Conservation (phyloP, 2,113 vertebrate species). For the Tretioscincus oriximinensis region DNA sequence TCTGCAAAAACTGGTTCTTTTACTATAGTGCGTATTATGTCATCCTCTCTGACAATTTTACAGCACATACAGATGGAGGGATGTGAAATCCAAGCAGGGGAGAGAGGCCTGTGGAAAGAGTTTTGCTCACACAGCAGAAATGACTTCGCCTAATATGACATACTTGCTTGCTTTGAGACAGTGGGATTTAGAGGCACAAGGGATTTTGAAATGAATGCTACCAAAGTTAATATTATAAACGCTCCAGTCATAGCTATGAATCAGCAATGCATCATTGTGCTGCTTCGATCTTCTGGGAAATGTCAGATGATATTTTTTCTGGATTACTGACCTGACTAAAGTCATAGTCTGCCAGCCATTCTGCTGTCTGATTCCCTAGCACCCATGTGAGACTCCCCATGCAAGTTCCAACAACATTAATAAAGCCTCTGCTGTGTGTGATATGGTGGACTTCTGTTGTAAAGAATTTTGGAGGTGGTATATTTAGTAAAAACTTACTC, state of each 20-base stretch:
- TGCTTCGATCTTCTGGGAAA: not conserved
- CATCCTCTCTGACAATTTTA: slow-evolving; percentile 7
- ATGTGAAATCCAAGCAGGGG: not conserved
- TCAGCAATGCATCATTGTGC: accelerated
- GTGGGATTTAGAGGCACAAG: not conserved
- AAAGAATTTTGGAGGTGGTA: no score
- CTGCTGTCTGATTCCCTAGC: not conserved
- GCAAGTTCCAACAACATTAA: not conserved
- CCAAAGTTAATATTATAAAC: not conserved
- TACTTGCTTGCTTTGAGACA: not conserved
- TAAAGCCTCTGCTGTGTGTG: not conserved
- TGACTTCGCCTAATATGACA: slow-evolving; percentile 1
- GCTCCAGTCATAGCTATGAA: not conserved
- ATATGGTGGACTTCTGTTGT: not conserved
- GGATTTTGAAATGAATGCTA: not conserved
- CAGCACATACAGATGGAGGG: not conserved
- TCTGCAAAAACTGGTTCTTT: not conserved
- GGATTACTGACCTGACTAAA: not conserved
- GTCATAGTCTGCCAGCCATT: not conserved
- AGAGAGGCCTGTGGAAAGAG: not conserved
- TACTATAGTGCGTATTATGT: not conserved
- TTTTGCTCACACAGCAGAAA: slow-evolving; percentile 19
- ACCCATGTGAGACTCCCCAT: not conserved
- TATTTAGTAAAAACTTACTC: no score
- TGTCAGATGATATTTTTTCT: not conserved